Evolutionary conservation across 2,113 vertebrate genomes (phyloP).

Genomic region (Phalacrocorax carbo): DNA sequence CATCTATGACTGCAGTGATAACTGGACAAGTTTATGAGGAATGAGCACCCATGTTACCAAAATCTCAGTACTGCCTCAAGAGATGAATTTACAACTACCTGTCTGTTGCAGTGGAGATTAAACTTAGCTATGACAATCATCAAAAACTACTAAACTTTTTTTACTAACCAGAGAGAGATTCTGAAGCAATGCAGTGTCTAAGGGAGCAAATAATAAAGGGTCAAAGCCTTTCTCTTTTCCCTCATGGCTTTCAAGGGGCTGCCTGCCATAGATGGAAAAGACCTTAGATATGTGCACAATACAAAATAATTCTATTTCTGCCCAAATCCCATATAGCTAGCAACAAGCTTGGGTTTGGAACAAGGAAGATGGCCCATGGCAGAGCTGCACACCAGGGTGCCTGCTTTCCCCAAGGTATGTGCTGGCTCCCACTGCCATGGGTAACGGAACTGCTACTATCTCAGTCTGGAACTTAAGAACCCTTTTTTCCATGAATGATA

Average conservation of each 20-base stretch:
- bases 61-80: neutral
- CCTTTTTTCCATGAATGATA: neutral
- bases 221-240: neutral
- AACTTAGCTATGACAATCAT: neutral
- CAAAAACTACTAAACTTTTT: neutral
- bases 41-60: neutral
- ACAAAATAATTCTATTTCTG: neutral
- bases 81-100: neutral
- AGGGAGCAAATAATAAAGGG: neutral
- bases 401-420: rapidly evolving
- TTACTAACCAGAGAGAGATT: neutral
- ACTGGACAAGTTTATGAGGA: neutral
- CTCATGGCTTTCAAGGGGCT: neutral
- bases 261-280: neutral
- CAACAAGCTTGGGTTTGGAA: neutral
- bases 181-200: too few species aligned
- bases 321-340: neutral
- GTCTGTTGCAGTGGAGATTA: neutral
- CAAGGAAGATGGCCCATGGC: neutral
- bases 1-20: neutral
- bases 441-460: neutral
- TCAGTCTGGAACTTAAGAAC: neutral
- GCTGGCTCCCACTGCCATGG: neutral
- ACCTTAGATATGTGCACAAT: rapidly evolving
- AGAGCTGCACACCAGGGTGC: rapidly evolving